Evolutionary conservation across 2,888 invertebrate species (phyloP).

Genomic region (Melinaea marsaeus): DNA sequence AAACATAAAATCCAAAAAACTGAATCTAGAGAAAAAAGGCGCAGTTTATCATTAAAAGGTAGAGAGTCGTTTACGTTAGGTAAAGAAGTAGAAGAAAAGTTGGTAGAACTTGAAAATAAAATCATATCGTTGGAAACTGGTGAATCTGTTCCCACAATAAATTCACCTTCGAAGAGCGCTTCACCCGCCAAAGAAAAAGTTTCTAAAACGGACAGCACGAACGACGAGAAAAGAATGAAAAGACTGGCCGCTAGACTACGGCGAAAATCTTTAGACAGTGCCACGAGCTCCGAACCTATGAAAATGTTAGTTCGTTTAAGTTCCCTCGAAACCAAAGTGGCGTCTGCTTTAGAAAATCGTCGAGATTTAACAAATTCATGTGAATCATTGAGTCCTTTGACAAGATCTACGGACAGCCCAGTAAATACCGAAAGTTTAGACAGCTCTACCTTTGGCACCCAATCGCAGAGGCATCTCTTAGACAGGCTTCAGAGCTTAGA

Average conservation of each 20-base stretch:
- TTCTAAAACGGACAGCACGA: constrained; percentile 67
- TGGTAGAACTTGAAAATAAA: constrained; percentile 88
- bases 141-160: constrained; percentile 63
- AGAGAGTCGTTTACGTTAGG: constrained; percentile 88
- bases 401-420: constrained; percentile 61
- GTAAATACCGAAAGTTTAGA: constrained; percentile 51
- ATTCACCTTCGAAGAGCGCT: constrained; percentile 73
- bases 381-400: constrained; percentile 73
- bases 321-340: constrained; percentile 87
- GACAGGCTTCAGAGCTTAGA: constrained; percentile 80
- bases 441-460: constrained; percentile 63
- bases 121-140: constrained; percentile 81
- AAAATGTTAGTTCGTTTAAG: constrained; percentile 87
- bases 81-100: constrained; percentile 90
- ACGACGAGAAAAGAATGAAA: constrained; percentile 73
- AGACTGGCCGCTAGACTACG: constrained; percentile 78
- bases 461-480: constrained; percentile 74
- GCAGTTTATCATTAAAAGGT: constrained; percentile 90
- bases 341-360: constrained; percentile 75
- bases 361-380: constrained; percentile 74
- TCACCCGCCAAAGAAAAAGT: constrained; percentile 76
- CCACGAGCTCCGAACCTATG: constrained; percentile 87
- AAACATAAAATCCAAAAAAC: constrained; percentile 88
- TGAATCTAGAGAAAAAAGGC: constrained; percentile 86
- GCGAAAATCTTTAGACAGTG: constrained; percentile 87